A percentile compares a stretch with the other conserved stretches of the same genome.
phyloP scores from a whole-genome alignment of 2,113 vertebrate genomes.

The Phylloscopus trochiloides region DNA sequence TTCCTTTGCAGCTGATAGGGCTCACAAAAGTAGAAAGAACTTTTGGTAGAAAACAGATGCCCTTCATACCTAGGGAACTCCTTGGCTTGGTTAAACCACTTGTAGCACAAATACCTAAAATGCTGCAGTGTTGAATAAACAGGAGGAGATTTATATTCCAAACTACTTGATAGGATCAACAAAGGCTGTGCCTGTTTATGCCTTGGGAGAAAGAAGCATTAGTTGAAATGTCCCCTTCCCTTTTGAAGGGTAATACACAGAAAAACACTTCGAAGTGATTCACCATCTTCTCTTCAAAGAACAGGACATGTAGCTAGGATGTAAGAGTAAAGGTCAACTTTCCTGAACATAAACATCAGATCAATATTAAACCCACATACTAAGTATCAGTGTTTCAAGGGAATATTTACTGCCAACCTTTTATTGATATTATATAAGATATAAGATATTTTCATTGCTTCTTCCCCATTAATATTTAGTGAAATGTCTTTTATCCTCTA shows the following conservation, averaged over 20 bases:
- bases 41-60: not conserved
- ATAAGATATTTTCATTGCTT: not conserved
- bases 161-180: not conserved
- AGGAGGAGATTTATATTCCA: not conserved
- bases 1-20: not conserved
- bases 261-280: not conserved
- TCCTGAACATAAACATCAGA: not conserved
- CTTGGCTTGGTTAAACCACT: not conserved
- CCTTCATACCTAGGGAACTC: not conserved
- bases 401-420: not conserved
- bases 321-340: not conserved
- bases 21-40: not conserved
- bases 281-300: not conserved
- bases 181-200: not conserved
- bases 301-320: not conserved
- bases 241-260: not conserved
- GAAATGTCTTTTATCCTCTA: not conserved
- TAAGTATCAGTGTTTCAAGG: not conserved
- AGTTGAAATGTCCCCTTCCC: not conserved
- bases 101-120: not conserved
- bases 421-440: not conserved
- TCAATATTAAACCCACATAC: not conserved
- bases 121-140: not conserved
- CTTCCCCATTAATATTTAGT: not conserved
- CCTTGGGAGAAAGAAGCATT: not conserved